phyloP scores from a whole-genome alignment of 23 tunicate species.

The Ascidia mentula region DNA sequence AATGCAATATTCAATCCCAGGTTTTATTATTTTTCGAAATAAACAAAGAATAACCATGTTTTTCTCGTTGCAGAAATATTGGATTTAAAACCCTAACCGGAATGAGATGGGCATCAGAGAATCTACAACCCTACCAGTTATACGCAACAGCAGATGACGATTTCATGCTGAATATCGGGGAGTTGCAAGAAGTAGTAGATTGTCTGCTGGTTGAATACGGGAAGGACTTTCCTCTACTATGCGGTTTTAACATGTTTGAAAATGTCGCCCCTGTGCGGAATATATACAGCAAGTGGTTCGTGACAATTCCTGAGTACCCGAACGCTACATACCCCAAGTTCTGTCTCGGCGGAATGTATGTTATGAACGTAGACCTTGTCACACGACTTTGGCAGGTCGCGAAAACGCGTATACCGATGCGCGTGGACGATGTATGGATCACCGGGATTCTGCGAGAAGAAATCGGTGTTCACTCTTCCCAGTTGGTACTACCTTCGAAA shows the following conservation, averaged over 20 bases:
- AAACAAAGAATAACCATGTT: too few species aligned
- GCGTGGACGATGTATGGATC: conserved; percentile 36
- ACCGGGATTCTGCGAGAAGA: conserved; percentile 16
- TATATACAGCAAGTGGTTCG: conserved; percentile 11
- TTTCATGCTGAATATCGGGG: conserved; percentile 14
- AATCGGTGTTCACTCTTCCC: background rate
- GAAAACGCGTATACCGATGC: background rate
- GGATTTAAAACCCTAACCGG: conserved; percentile 14
- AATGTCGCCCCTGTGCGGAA: background rate
- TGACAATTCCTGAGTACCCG: background rate
- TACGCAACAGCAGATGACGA: conserved; percentile 36
- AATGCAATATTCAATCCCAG: too few species aligned
- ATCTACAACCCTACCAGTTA: background rate
- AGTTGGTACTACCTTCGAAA: background rate
- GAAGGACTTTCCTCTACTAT: background rate
- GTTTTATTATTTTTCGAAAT: too few species aligned
- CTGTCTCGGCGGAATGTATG: conserved; percentile 23
- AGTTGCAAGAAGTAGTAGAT: background rate
- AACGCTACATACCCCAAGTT: background rate
- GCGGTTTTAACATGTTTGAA: background rate
- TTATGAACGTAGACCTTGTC: background rate
- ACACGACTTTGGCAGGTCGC: background rate
- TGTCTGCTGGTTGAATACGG: background rate
- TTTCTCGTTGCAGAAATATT: conserved; percentile 1
- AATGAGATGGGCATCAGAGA: conserved; percentile 27